A percentile compares a stretch with the other conserved stretches of the same genome.
These are phyloP conservation scores for Mastomys coucha DNA, from an alignment of 2,113 vertebrate genomes.

Conservation along the genomic window DNA sequence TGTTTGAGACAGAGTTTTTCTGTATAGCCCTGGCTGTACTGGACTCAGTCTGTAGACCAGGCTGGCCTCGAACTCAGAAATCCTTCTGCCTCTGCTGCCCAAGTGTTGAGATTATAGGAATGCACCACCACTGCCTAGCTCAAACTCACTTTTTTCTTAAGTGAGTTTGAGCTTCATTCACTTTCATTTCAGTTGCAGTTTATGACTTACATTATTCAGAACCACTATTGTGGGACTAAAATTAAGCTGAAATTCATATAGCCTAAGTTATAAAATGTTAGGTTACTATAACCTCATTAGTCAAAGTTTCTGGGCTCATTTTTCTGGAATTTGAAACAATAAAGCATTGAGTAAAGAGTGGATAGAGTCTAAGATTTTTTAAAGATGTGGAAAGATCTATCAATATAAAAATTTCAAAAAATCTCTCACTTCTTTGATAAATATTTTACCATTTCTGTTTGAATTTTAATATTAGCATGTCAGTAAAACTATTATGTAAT, in stretches of 20 bases:
- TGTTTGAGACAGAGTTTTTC: too few relatives aligned
- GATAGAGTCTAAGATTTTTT: not conserved
- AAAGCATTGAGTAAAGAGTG: not conserved
- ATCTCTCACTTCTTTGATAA: not conserved
- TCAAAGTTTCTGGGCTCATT: not conserved
- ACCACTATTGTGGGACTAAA: not conserved
- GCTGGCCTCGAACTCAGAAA: too few relatives aligned
- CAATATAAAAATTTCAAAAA: not conserved
- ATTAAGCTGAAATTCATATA: conserved; percentile 1
- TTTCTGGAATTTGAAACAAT: conserved; percentile 9
- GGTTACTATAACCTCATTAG: not conserved
- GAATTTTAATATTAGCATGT: not conserved
- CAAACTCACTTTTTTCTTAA: not conserved
- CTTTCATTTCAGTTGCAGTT: not conserved
- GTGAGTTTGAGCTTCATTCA: not conserved
- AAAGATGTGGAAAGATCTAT: not conserved
- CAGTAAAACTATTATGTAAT: not conserved
- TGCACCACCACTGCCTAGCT: too few relatives aligned
- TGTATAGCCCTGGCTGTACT: too few relatives aligned
- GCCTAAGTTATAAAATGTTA: not conserved
- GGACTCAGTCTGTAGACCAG: too few relatives aligned
- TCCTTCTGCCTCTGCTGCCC: too few relatives aligned
- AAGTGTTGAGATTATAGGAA: too few relatives aligned
- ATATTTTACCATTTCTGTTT: not conserved
- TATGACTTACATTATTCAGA: not conserved